Evolutionary conservation across 1,140 invertebrate genomes (phyloP).

Genomic region (Harpegnathos saltator): DNA sequence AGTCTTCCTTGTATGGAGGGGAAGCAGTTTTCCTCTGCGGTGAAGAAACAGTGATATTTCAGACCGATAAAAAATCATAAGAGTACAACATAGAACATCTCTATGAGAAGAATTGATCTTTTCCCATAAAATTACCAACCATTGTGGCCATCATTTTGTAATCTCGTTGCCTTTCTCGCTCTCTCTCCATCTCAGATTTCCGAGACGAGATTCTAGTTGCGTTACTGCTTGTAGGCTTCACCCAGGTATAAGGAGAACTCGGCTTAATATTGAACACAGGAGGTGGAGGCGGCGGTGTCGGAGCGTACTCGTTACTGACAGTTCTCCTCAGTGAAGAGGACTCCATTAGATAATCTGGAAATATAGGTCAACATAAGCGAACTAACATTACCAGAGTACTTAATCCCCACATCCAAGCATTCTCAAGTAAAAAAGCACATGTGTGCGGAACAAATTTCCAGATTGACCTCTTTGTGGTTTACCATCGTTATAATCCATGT

Average conservation of each 20-base stretch:
- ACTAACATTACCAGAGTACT: neutral
- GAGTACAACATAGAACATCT: neutral
- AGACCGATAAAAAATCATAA: slow-evolving; percentile 31
- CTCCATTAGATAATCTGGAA: slow-evolving; percentile 81
- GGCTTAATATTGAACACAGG: slow-evolving; percentile 82
- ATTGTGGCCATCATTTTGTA: slow-evolving; percentile 78
- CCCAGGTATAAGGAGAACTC: slow-evolving; percentile 79
- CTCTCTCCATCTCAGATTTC: slow-evolving; percentile 76
- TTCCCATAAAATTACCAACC: slow-evolving; percentile 63
- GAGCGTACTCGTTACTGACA: slow-evolving; percentile 84
- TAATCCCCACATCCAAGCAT: too few relatives aligned
- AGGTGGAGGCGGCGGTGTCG: slow-evolving; percentile 82
- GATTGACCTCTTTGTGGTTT: neutral
- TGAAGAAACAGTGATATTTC: slow-evolving; percentile 35
- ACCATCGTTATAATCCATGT: slow-evolving; percentile 79
- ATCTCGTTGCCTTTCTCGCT: slow-evolving; percentile 78
- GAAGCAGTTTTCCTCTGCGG: slow-evolving; percentile 72
- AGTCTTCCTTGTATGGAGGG: slow-evolving; percentile 78
- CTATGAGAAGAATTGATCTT: neutral
- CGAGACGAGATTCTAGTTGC: slow-evolving; percentile 69
- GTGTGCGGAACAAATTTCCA: neutral
- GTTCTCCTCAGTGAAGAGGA: slow-evolving; percentile 80
- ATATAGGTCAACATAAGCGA: slow-evolving; percentile 10
- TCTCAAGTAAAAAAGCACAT: neutral
- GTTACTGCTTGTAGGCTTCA: slow-evolving; percentile 74